These are phyloP conservation scores for Apis dorsata DNA, from an alignment of 1,140 invertebrate genomes.

Conservation along the genomic window DNA sequence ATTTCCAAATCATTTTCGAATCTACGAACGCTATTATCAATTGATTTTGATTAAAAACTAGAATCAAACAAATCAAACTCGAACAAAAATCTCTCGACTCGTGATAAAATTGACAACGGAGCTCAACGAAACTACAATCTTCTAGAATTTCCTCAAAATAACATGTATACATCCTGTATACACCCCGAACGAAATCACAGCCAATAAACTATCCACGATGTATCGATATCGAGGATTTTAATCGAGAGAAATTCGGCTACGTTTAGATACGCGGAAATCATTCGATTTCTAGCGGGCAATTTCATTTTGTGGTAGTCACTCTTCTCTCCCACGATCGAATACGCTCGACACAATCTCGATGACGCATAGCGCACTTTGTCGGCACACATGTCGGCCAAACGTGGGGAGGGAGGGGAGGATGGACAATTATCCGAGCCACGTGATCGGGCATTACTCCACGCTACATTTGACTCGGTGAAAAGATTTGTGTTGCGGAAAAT, in stretches of 20 bases:
- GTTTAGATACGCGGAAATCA: neutral
- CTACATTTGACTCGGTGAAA: conserved; percentile 32
- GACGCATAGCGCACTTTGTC: conserved; percentile 10
- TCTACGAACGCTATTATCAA: too few relatives aligned
- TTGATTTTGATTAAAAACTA: too few relatives aligned
- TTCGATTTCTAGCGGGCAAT: conserved; percentile 15
- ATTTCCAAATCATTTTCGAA: too few relatives aligned
- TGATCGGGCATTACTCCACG: conserved; percentile 19
- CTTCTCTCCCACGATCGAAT: neutral
- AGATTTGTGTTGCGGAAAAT: conserved; percentile 38
- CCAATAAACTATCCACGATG: too few relatives aligned
- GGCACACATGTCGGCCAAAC: neutral
- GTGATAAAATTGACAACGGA: too few relatives aligned
- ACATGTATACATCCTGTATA: too few relatives aligned
- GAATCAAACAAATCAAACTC: too few relatives aligned
- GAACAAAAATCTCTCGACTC: too few relatives aligned
- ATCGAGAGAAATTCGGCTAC: conserved; percentile 18
- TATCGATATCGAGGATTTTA: neutral
- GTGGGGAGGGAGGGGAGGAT: neutral
- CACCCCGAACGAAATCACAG: too few relatives aligned
- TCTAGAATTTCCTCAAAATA: too few relatives aligned
- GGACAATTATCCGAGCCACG: conserved; percentile 17
- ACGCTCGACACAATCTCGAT: neutral
- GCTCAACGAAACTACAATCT: too few relatives aligned
- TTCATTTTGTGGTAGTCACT: neutral